Percentiles rank a stretch among this genome's conserved stretches.
Conservation (phyloP, 2,888 invertebrate species). For the Trachelus stipa region DNA sequence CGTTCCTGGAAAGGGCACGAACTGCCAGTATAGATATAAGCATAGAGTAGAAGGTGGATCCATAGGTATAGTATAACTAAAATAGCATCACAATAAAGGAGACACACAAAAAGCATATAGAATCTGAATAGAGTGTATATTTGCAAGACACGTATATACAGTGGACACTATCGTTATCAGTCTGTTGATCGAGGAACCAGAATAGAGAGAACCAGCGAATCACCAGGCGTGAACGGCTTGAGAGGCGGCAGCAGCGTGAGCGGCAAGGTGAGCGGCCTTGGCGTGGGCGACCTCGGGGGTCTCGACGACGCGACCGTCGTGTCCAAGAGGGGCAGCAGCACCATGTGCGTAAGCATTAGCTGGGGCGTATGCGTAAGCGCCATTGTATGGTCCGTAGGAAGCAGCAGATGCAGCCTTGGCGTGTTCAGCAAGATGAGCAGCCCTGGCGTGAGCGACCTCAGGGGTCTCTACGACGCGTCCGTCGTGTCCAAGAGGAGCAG, state of each 20-base stretch:
- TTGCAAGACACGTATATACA: conserved; percentile 17
- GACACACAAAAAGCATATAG: too few relatives aligned
- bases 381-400: conserved; percentile 10
- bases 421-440: conserved; percentile 24
- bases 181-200: conserved; percentile 5
- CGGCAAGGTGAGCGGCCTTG: conserved; percentile 22
- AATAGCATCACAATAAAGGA: too few relatives aligned
- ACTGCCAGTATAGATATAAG: too few relatives aligned
- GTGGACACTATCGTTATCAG: conserved; percentile 8
- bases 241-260: conserved; percentile 24
- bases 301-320: conserved; percentile 20
- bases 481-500: conserved; percentile 20
- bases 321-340: conserved; percentile 26
- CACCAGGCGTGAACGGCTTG: conserved; percentile 12
- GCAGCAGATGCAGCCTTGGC: conserved; percentile 19
- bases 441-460: conserved; percentile 22
- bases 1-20: too few relatives aligned
- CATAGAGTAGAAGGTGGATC: too few relatives aligned
- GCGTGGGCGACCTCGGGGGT: conserved; percentile 23
- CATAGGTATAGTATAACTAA: too few relatives aligned
- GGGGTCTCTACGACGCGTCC: conserved; percentile 21
- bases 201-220: background rate
- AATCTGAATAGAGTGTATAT: background rate
- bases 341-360: conserved; percentile 13
- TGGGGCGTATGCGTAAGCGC: conserved; percentile 5